Conservation (phyloP, 2,888 invertebrate species). For the Notodonta ziczac region DNA sequence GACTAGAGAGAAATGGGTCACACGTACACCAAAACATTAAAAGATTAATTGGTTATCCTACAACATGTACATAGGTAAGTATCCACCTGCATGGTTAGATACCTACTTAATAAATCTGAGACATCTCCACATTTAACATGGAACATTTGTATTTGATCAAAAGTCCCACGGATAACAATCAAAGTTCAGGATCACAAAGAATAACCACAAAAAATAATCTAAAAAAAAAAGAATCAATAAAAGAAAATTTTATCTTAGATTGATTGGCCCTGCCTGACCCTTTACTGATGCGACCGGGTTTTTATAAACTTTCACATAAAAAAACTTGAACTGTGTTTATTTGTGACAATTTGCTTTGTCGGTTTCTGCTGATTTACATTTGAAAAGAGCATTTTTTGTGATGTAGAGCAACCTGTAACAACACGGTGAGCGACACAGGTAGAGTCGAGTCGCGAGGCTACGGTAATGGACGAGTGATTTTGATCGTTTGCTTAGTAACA, state of each 20-base stretch:
- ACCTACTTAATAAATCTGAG: slow-evolving; percentile 17
- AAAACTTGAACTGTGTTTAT: slow-evolving; percentile 81
- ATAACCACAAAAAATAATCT: slow-evolving; percentile 52
- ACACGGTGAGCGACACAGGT: slow-evolving; percentile 81
- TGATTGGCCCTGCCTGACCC: slow-evolving; percentile 82
- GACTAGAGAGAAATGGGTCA: background rate
- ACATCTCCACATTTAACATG: slow-evolving; percentile 38
- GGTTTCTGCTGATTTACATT: slow-evolving; percentile 82
- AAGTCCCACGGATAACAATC: slow-evolving; percentile 75
- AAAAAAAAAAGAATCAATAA: slow-evolving; percentile 72
- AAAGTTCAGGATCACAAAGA: slow-evolving; percentile 62
- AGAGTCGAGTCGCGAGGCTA: slow-evolving; percentile 51
- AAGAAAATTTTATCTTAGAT: slow-evolving; percentile 79
- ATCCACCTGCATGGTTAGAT: slow-evolving; percentile 3
- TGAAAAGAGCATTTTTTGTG: slow-evolving; percentile 74
- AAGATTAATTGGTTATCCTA: too few relatives aligned
- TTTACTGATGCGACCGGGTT: slow-evolving; percentile 72
- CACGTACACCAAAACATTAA: background rate
- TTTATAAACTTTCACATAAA: slow-evolving; percentile 77
- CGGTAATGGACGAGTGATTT: slow-evolving; percentile 44
- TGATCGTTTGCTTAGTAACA: slow-evolving; percentile 47
- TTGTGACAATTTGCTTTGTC: slow-evolving; percentile 85
- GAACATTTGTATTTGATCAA: slow-evolving; percentile 61
- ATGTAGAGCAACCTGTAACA: slow-evolving; percentile 76
- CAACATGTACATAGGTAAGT: background rate